Conservation (phyloP, 2,113 vertebrate genomes). For the Aspiorhynchus laticeps region DNA sequence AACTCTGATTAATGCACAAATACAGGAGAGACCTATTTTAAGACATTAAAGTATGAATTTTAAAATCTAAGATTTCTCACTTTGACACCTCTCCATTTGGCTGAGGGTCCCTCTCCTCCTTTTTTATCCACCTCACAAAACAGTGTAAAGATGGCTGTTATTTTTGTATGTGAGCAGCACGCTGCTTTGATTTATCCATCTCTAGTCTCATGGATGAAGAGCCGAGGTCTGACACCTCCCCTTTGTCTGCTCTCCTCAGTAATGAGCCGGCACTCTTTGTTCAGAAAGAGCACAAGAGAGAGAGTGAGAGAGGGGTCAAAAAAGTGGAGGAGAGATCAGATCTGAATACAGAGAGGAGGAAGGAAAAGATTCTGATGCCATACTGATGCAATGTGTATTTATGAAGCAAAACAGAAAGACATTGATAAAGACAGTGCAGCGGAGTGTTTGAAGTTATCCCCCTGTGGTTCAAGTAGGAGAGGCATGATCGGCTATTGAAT, state of each 20-base stretch:
- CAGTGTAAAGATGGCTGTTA: constrained; percentile 47
- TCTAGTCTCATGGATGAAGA: constrained; percentile 55
- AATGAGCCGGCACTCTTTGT: constrained; percentile 58
- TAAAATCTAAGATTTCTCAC: not conserved
- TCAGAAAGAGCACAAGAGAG: constrained; percentile 40
- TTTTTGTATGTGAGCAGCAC: constrained; percentile 33
- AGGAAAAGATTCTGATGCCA: constrained; percentile 50
- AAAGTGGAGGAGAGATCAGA: constrained; percentile 44
- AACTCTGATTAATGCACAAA: not conserved
- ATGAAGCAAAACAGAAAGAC: constrained; percentile 12
- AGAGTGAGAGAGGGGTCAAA: constrained; percentile 44
- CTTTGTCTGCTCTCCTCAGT: constrained; percentile 47
- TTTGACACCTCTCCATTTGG: constrained; percentile 37
- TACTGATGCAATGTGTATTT: constrained; percentile 54
- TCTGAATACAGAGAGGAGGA: constrained; percentile 45
- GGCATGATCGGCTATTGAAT: constrained; percentile 29
- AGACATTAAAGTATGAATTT: not conserved
- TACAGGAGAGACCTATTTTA: not conserved
- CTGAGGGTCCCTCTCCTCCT: not conserved
- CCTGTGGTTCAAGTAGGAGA: constrained; percentile 35
- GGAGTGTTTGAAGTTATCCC: constrained; percentile 44
- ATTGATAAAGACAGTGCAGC: constrained; percentile 35
- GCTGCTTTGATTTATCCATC: constrained; percentile 51
- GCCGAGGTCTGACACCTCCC: constrained; percentile 47
- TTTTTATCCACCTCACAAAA: constrained; percentile 44